phyloP scores from a whole-genome alignment of 2,797 vertebrate genomes.

The Knipowitschia caucasica region DNA sequence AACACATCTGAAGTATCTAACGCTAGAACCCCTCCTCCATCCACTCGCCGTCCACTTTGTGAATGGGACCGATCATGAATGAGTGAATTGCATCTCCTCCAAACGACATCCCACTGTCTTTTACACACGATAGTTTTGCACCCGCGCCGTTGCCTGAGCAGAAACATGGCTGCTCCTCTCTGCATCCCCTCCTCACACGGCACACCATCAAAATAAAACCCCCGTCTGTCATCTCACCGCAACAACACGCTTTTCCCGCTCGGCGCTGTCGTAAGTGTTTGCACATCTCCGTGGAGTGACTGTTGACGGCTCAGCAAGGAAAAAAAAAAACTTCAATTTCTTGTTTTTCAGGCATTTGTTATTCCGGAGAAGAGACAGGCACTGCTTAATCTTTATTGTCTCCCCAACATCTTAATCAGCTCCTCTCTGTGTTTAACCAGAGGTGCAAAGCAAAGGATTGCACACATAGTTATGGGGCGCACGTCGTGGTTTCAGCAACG shows the following conservation, averaged over 20 bases:
- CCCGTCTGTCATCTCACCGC: conserved; percentile 29
- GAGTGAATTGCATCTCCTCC: no score
- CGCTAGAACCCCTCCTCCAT: no score
- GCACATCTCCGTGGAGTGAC: conserved; percentile 20
- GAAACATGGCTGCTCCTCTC: conserved; percentile 45
- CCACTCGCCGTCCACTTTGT: no score
- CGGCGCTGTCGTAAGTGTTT: conserved; percentile 22
- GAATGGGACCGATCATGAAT: no score
- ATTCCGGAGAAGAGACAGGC: conserved; percentile 27
- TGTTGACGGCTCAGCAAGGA: conserved; percentile 4
- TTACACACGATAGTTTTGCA: conserved; percentile 44
- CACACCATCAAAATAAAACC: conserved; percentile 36
- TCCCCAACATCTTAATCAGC: conserved; percentile 60
- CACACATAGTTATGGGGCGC: conserved; percentile 56
- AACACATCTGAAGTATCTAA: no score
- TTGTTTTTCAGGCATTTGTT: conserved; percentile 8
- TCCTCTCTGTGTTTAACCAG: conserved; percentile 49
- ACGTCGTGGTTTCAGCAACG: conserved; percentile 42
- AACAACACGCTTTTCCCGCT: conserved; percentile 15
- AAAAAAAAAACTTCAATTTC: neutral
- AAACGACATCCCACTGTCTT: no score
- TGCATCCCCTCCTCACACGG: conserved; percentile 27
- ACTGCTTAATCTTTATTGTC: conserved; percentile 49
- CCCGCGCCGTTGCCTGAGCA: conserved; percentile 55
- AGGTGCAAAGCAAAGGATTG: conserved; percentile 61